These are phyloP conservation scores for Bibio marci DNA, from an alignment of 2,888 invertebrate genomes.

Conservation along the genomic window DNA sequence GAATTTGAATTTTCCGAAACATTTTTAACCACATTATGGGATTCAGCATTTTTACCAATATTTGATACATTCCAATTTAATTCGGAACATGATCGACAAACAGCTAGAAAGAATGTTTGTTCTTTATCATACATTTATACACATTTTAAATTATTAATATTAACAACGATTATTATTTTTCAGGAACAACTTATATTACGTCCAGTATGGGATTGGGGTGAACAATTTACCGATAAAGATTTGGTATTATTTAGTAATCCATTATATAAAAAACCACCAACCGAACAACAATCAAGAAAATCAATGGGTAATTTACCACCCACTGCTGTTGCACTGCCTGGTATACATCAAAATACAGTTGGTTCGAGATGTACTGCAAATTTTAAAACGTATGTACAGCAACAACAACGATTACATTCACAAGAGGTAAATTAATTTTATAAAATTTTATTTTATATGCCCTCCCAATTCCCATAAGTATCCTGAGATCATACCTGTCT, in stretches of 20 bases:
- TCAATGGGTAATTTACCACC: slow-evolving; percentile 21
- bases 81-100: slow-evolving; percentile 55
- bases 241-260: slow-evolving; percentile 73
- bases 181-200: slow-evolving; percentile 39
- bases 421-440: too few species aligned
- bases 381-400: neutral
- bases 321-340: slow-evolving; percentile 17
- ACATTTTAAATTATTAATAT: neutral
- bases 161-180: neutral
- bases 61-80: slow-evolving; percentile 91
- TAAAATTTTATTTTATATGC: neutral
- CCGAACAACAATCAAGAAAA: slow-evolving; percentile 17
- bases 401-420: neutral
- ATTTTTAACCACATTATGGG: slow-evolving; percentile 84
- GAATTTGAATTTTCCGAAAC: slow-evolving; percentile 86
- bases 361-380: too few species aligned
- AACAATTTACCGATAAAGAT: slow-evolving; percentile 70
- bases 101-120: slow-evolving; percentile 43
- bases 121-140: neutral
- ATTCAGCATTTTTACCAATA: slow-evolving; percentile 68
- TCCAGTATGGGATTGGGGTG: slow-evolving; percentile 82
- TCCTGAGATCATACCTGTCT: neutral
- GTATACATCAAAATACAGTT: slow-evolving; percentile 13
- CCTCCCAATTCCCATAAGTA: neutral
- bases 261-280: slow-evolving; percentile 37